These are phyloP conservation scores for Lasioglossum marginatum DNA, from an alignment of 2,888 invertebrate genomes.

Conservation along the genomic window DNA sequence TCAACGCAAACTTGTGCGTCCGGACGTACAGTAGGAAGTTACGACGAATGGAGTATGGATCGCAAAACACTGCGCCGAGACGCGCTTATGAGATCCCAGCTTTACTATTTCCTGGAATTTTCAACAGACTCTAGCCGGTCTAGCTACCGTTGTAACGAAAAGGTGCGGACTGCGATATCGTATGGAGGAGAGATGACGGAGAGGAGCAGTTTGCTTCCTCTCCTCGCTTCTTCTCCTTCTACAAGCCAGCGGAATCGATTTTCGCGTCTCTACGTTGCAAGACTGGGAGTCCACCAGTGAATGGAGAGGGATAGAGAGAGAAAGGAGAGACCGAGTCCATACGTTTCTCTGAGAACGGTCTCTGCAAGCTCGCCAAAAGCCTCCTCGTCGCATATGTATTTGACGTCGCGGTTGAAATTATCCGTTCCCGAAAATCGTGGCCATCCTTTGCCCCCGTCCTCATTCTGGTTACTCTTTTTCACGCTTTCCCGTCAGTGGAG, in stretches of 20 bases:
- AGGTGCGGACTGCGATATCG: slow-evolving; percentile 28
- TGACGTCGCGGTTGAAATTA: slow-evolving; percentile 24
- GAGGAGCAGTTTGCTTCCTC: slow-evolving; percentile 37
- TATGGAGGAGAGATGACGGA: slow-evolving; percentile 39
- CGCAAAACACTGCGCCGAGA: neutral
- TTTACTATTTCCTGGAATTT: slow-evolving; percentile 73
- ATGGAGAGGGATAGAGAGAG: neutral
- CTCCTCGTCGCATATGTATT: slow-evolving; percentile 17
- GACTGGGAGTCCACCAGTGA: slow-evolving; percentile 25
- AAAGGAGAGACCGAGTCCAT: slow-evolving; percentile 40
- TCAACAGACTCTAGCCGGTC: slow-evolving; percentile 46
- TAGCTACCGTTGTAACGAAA: slow-evolving; percentile 27
- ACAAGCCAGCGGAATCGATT: slow-evolving; percentile 64
- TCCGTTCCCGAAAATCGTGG: slow-evolving; percentile 28
- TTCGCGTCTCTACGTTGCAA: slow-evolving; percentile 55
- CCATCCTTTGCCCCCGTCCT: neutral
- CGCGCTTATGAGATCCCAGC: no score
- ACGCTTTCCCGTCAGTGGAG: neutral
- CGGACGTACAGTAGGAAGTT: no score
- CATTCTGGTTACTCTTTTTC: neutral
- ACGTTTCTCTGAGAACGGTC: slow-evolving; percentile 52
- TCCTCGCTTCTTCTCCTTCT: slow-evolving; percentile 28
- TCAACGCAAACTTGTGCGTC: no score
- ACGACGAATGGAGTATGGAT: neutral
- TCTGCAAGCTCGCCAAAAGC: slow-evolving; percentile 9